phyloP scores from a whole-genome alignment of 2,888 invertebrate genomes.

The Automeris io region DNA sequence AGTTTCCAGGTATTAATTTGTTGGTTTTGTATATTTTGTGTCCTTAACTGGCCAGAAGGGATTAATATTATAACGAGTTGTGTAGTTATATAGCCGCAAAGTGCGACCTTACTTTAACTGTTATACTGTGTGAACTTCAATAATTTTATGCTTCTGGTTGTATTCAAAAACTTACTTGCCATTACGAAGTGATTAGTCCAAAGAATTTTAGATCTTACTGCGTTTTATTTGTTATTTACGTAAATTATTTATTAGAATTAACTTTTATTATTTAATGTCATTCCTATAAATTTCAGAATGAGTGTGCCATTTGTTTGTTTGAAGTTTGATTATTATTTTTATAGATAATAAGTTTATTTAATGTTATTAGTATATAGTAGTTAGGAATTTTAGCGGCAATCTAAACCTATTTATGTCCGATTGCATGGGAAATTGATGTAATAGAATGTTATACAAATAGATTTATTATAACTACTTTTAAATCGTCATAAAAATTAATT shows the following conservation, averaged over 20 bases:
- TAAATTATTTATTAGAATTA: conserved; percentile 17
- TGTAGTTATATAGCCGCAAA: no score
- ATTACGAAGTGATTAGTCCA: conserved; percentile 59
- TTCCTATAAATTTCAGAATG: conserved; percentile 22
- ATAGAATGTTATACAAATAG: neutral
- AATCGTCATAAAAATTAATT: no score
- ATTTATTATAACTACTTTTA: no score
- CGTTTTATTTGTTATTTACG: conserved; percentile 38
- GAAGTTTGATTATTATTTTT: conserved; percentile 17
- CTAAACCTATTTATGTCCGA: conserved; percentile 1
- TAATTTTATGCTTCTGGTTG: neutral
- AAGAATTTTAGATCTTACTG: conserved; percentile 43
- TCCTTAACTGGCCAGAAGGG: no score
- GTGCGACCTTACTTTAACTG: no score
- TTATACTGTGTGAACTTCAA: no score
- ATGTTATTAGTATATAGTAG: conserved; percentile 16
- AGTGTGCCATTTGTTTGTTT: conserved; percentile 27
- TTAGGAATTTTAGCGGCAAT: conserved; percentile 11
- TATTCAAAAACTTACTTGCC: conserved; percentile 38
- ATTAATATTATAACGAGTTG: no score
- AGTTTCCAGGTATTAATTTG: no score
- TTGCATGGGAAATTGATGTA: neutral
- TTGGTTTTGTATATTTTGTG: no score
- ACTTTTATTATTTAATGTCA: conserved; percentile 14
- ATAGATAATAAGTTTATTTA: conserved; percentile 3